phyloP scores from a whole-genome alignment of 2,113 vertebrate species.

The Psephotus haematonotus region DNA sequence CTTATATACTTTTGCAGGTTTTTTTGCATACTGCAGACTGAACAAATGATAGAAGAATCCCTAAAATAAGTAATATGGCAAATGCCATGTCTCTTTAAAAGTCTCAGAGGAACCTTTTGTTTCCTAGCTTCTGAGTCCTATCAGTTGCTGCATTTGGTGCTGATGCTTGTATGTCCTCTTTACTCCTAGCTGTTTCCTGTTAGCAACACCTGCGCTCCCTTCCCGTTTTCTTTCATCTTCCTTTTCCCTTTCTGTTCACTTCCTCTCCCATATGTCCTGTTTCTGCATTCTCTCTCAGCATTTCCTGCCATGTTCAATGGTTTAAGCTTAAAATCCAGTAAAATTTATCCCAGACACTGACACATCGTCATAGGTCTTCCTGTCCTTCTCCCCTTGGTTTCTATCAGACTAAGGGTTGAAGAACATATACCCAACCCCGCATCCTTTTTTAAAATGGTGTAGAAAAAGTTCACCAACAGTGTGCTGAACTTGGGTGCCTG shows the following conservation, averaged over 20 bases:
- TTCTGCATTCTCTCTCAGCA: neutral
- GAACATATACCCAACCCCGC: rapidly evolving
- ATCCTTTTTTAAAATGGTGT: neutral
- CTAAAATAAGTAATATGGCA: neutral
- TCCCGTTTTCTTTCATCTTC: neutral
- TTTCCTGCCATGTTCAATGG: neutral
- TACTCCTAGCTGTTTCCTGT: neutral
- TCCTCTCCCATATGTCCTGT: neutral
- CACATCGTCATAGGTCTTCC: neutral
- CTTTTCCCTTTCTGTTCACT: rapidly evolving
- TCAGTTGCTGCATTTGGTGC: neutral
- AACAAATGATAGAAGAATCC: neutral
- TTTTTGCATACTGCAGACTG: neutral
- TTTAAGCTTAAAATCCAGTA: neutral
- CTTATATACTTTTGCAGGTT: neutral
- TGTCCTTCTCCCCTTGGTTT: neutral
- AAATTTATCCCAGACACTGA: neutral
- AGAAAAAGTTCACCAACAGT: neutral
- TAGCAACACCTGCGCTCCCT: neutral
- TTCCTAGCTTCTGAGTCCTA: neutral
- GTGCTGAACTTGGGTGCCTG: neutral
- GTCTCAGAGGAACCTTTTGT: neutral
- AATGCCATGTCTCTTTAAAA: neutral
- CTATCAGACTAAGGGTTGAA: neutral
- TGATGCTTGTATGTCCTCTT: rapidly evolving